Base-by-base conservation (phyloP, 2,113 vertebrate species). In the Seriola aureovittata region DNA sequence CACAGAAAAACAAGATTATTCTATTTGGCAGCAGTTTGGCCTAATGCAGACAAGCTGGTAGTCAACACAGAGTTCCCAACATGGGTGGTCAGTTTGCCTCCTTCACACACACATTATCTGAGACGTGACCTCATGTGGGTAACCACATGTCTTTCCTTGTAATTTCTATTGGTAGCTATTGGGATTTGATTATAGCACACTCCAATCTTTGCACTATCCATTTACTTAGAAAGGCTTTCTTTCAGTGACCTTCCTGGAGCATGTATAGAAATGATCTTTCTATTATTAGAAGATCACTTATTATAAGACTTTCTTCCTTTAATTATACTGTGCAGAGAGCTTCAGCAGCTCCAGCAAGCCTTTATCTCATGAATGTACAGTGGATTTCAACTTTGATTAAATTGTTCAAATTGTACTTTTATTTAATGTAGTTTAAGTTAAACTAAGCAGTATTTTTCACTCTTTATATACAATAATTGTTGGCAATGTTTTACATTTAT, bases 211-310 rank as follows among this genome's bases (percentile, higher is more conserved):
- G 19, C 32, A 19, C 5, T 58, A 16, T 29, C 71, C 52, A 19
- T 69, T 74, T 32, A 17, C 9, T 13, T 21, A 64, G 23, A 23
- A 19, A 3, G 40, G 25, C 34, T 40, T 79, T 72, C 38, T 50
- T 17, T 40, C 71, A 19, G 74, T 44, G 82, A 71, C 66, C 34
- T 76, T 73, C 71, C 40, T 8, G 13, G 36, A 64, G 50, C 16
- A 0, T 29, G 29, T 21, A 68, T 17, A 17, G 17, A 65, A 78
- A 72, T 72, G 0, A 60, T 36, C 5, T 10, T 42, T 7, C 11
- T 60, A 34, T 50, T 62, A 25, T 21, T 34, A 66, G 36, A 34
- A 54, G 4, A 36, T 4, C 34, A 36, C 34, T 36, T 7, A 59
- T 17, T 7, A 64, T 11, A 46, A 54, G 8, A 50, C 60, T 21